Conservation (phyloP, 2,797 vertebrate species). For the Phaenicophaeus curvirostris region DNA sequence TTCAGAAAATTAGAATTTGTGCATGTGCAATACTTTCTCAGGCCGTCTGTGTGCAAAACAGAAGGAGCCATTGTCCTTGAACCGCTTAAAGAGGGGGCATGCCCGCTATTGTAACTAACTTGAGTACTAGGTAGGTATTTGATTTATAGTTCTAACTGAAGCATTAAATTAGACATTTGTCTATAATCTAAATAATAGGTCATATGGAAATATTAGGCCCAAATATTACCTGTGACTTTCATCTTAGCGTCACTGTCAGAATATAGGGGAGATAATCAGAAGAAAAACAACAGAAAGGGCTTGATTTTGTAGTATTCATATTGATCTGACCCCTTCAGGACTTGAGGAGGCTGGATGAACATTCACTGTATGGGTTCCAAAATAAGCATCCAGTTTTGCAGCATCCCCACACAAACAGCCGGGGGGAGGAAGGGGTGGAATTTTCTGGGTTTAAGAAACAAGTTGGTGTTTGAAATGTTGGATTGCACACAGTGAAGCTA, state of each 20-base stretch:
- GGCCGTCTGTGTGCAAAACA: neutral
- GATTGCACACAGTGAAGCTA: neutral
- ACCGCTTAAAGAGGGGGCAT: neutral
- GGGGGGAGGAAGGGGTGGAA: neutral
- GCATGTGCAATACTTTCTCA: rapidly evolving
- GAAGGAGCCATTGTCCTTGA: neutral
- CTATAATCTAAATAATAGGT: neutral
- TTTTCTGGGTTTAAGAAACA: neutral
- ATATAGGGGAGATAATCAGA: neutral
- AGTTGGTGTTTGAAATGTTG: neutral
- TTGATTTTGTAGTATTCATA: neutral
- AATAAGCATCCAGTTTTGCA: neutral
- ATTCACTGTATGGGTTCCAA: neutral
- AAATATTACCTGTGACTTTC: neutral
- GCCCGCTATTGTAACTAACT: neutral
- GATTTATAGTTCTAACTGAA: neutral
- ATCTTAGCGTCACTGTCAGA: neutral
- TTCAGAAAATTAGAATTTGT: neutral
- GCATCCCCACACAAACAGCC: neutral
- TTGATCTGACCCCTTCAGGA: neutral
- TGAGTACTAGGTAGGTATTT: neutral
- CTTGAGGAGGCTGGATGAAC: neutral
- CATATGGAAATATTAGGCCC: neutral
- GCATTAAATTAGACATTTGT: neutral
- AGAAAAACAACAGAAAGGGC: neutral